These are phyloP conservation scores for Drosophila sturtevanti DNA, from an alignment of 1,140 invertebrate genomes.

Conservation along the genomic window DNA sequence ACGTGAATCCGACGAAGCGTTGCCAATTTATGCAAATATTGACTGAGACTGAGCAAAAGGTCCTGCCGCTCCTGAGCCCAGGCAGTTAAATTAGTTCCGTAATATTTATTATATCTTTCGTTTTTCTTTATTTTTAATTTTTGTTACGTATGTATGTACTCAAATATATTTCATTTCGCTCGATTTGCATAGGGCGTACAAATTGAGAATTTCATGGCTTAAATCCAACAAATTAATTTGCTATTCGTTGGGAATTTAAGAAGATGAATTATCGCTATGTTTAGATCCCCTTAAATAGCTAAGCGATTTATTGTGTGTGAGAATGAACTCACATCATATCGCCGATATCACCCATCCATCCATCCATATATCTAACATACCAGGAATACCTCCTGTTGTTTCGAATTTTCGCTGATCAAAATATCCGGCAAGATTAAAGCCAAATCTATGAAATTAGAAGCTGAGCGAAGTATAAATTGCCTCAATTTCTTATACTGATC, in stretches of 20 bases:
- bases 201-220: slow-evolving; percentile 62
- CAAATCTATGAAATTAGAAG: slow-evolving; percentile 33
- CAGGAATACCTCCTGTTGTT: neutral
- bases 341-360: slow-evolving; percentile 42
- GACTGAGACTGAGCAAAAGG: slow-evolving; percentile 29
- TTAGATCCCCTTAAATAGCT: slow-evolving; percentile 28
- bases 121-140: slow-evolving; percentile 50
- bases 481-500: slow-evolving; percentile 16
- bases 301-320: slow-evolving; percentile 61
- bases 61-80: slow-evolving; percentile 1
- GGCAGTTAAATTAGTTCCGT: slow-evolving; percentile 78
- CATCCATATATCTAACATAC: slow-evolving; percentile 34
- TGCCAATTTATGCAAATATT: slow-evolving; percentile 80
- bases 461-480: slow-evolving; percentile 53
- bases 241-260: slow-evolving; percentile 73
- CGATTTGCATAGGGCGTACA: slow-evolving; percentile 38
- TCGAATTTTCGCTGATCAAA: slow-evolving; percentile 41
- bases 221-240: slow-evolving; percentile 73
- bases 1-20: slow-evolving; percentile 69
- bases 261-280: slow-evolving; percentile 64
- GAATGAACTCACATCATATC: neutral
- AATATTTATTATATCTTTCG: slow-evolving; percentile 76
- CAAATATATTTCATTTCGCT: slow-evolving; percentile 62
- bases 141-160: slow-evolving; percentile 20
- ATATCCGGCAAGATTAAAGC: slow-evolving; percentile 40